phyloP scores from a whole-genome alignment of 2,113 vertebrate species.

The Amblyopsis rosae region DNA sequence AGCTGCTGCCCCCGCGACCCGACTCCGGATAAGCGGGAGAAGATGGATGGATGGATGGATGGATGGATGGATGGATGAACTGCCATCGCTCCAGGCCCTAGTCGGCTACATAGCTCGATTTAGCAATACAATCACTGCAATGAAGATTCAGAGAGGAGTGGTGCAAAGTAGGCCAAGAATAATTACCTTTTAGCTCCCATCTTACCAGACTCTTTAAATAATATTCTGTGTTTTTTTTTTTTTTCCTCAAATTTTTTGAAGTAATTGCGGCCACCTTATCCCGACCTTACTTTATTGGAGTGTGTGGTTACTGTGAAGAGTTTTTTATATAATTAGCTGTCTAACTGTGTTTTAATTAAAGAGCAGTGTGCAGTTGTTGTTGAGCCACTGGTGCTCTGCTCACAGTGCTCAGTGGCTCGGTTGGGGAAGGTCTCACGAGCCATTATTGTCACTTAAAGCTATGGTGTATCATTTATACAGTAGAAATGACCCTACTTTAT shows the following conservation, averaged over 20 bases:
- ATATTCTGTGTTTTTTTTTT: constrained; percentile 39
- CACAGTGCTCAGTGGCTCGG: too few relatives aligned
- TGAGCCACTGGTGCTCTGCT: too few relatives aligned
- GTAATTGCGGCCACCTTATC: constrained; percentile 33
- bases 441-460: constrained; percentile 17
- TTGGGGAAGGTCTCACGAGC: constrained; percentile 20
- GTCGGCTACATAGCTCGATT: constrained; percentile 45
- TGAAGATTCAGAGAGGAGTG: constrained; percentile 19
- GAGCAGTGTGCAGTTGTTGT: too few relatives aligned
- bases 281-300: background rate
- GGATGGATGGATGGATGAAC: too few relatives aligned
- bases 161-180: constrained; percentile 37
- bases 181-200: constrained; percentile 54
- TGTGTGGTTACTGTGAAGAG: too few relatives aligned
- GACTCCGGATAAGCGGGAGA: too few relatives aligned
- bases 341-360: too few relatives aligned
- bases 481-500: constrained; percentile 27
- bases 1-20: too few relatives aligned
- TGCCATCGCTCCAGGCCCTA: constrained; percentile 12
- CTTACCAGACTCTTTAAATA: constrained; percentile 41
- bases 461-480: constrained; percentile 32
- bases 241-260: constrained; percentile 12
- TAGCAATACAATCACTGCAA: constrained; percentile 28
- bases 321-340: too few relatives aligned
- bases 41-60: too few relatives aligned